A percentile compares a stretch with the other conserved stretches of the same genome.
Evolutionary conservation across 2,113 vertebrate species (phyloP).

Genomic region (Thunnus maccoyii): DNA sequence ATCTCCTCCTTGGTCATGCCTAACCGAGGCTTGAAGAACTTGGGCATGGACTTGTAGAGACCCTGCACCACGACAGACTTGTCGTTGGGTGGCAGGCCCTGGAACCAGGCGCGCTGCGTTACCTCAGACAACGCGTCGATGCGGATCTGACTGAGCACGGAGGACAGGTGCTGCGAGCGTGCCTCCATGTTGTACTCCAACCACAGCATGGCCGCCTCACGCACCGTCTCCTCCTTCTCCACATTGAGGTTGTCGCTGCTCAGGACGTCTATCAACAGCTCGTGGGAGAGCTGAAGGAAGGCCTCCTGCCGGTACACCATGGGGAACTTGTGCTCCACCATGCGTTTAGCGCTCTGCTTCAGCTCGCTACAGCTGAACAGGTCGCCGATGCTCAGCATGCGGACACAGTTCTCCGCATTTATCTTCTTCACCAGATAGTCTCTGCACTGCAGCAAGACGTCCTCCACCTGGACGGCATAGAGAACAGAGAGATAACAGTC

Average conservation of each 20-base stretch:
- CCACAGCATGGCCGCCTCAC: slow-evolving; percentile 98
- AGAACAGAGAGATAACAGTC: background rate
- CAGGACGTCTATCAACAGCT: slow-evolving; percentile 95
- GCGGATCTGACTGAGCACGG: slow-evolving; percentile 97
- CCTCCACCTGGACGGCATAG: slow-evolving; percentile 90
- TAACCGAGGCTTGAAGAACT: slow-evolving; percentile 98
- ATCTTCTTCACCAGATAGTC: slow-evolving; percentile 99
- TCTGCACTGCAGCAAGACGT: slow-evolving; percentile 92
- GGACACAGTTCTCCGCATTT: slow-evolving; percentile 97
- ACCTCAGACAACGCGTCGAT: slow-evolving; percentile 99
- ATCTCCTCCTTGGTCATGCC: slow-evolving; percentile 99
- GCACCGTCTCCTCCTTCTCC: slow-evolving; percentile 98
- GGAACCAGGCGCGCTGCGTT: slow-evolving; percentile 98
- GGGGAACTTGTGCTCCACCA: slow-evolving; percentile 99
- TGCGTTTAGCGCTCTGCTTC: slow-evolving; percentile 96
- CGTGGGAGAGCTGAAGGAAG: slow-evolving; percentile 97
- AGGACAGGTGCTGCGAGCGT: slow-evolving; percentile 96
- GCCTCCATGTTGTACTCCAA: slow-evolving; percentile 97
- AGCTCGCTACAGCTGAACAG: slow-evolving; percentile 97
- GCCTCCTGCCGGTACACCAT: slow-evolving; percentile 95
- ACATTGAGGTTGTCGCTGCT: slow-evolving; percentile 99
- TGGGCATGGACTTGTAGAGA: slow-evolving; percentile 99
- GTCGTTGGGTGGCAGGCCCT: slow-evolving; percentile 97
- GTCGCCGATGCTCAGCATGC: slow-evolving; percentile 96
- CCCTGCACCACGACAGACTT: slow-evolving; percentile 99